Percentiles rank a stretch among this genome's conserved stretches.
Evolutionary conservation across 1,140 invertebrate genomes (phyloP).

Genomic region (Aphis gossypii): DNA sequence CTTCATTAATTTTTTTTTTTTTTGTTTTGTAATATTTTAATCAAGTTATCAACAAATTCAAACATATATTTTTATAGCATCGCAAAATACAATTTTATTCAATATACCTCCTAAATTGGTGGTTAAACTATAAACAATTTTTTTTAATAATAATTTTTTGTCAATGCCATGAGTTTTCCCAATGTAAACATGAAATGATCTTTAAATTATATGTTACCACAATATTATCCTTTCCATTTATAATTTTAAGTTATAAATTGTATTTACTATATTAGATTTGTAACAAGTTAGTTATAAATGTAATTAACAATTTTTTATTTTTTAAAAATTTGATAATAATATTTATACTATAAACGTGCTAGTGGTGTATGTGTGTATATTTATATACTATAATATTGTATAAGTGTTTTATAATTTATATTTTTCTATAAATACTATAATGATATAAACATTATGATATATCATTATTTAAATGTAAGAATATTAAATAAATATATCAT

Average conservation of each 20-base stretch:
- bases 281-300: not conserved
- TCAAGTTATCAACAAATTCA: not conserved
- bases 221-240: conserved; percentile 37
- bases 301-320: not conserved
- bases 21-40: conserved; percentile 31
- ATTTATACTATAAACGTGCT: not conserved
- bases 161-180: conserved; percentile 25
- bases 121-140: not conserved
- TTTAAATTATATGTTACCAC: conserved; percentile 33
- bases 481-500: no score
- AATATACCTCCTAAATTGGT: not conserved
- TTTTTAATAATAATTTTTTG: not conserved
- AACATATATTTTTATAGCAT: conserved; percentile 41
- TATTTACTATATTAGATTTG: conserved; percentile 16
- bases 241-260: not conserved
- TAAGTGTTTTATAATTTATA: conserved; percentile 18
- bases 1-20: not conserved
- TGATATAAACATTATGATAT: no score
- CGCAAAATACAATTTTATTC: not conserved
- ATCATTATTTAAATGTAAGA: no score
- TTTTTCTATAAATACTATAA: not conserved
- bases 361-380: not conserved
- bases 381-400: not conserved
- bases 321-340: conserved; percentile 1
- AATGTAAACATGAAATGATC: not conserved